These are phyloP conservation scores for Elephas maximus DNA, from an alignment of 2,113 vertebrate species.

Conservation along the genomic window DNA sequence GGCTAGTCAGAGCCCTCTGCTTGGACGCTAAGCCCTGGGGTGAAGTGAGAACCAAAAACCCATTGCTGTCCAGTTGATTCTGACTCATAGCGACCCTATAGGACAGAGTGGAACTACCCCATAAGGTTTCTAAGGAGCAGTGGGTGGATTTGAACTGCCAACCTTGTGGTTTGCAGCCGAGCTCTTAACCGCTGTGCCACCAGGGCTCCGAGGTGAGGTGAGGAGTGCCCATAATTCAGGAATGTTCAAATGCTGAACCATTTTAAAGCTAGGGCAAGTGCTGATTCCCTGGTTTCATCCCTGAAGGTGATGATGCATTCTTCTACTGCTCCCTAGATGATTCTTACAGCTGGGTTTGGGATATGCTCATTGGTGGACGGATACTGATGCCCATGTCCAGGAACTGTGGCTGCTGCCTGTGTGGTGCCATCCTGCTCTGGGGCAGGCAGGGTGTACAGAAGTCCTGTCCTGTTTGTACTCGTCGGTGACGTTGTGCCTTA, in stretches of 20 bases:
- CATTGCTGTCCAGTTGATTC: too few species aligned
- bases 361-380: neutral
- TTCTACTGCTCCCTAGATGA: neutral
- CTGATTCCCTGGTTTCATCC: neutral
- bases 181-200: too few species aligned
- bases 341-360: neutral
- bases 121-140: too few species aligned
- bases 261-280: slow-evolving; percentile 19
- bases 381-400: neutral
- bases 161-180: too few species aligned
- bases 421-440: neutral
- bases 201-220: too few species aligned
- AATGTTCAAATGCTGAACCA: neutral
- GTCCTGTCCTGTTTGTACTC: neutral
- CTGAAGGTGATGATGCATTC: neutral
- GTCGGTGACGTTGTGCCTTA: neutral
- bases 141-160: too few species aligned
- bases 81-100: too few species aligned
- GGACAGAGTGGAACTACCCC: too few species aligned
- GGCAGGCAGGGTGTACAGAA: neutral
- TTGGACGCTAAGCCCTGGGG: neutral
- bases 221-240: neutral
- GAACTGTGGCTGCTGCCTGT: neutral
- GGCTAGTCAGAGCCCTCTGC: neutral
- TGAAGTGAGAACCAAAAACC: neutral